Base-by-base conservation (phyloP, 2,113 vertebrate species). In the Rousettus leschenaultii region DNA sequence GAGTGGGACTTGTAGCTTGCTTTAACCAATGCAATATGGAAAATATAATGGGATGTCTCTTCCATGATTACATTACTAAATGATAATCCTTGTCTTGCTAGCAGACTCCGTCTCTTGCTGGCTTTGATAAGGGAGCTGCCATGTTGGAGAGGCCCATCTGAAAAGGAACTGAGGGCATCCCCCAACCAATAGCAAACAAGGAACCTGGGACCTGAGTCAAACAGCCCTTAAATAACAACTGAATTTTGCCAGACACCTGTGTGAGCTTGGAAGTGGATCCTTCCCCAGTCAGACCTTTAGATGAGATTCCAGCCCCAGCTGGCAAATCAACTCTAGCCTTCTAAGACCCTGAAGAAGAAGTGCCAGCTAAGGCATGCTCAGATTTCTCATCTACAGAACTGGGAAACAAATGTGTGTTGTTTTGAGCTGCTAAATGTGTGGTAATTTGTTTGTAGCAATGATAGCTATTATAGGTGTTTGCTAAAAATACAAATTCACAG, bases 341-440 rank as follows among this genome's bases (percentile, higher is more conserved):
- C 21, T 73, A 55, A 85, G 65, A 80, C 73, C 15, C 13, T 85
- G 59, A 91, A 91, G 24, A 43, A 80, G 21, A 95, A 28, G 78
- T 91, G 59, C 19, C 51, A 86, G 33, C 43, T 73, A 86, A 77
- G 63, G 16, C 38, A 55, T 45, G 35, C 9, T 43, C 53, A 80
- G 78, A 65, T 88, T 94, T 86, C 68, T 91, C 26, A 87, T 35
- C n/a, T 30, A 84, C 26, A 68, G 68, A 84, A 73, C 35, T 89
- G 18, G 38, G 45, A 79, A 95, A 91, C 82, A 75, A 75, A 45
- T 43, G 5, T 24, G 33, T 80, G 51, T 51, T 59, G 18, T 75
- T 91, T 89, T 84, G 8, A 96, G 33, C 45, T 91, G 61, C 22
- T 91, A 30, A 68, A 40, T 86, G 91, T 74, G 66, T 96, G 89